Evolutionary conservation across 2,113 vertebrate species (phyloP).

Genomic region (Neodon shergylaensis): DNA sequence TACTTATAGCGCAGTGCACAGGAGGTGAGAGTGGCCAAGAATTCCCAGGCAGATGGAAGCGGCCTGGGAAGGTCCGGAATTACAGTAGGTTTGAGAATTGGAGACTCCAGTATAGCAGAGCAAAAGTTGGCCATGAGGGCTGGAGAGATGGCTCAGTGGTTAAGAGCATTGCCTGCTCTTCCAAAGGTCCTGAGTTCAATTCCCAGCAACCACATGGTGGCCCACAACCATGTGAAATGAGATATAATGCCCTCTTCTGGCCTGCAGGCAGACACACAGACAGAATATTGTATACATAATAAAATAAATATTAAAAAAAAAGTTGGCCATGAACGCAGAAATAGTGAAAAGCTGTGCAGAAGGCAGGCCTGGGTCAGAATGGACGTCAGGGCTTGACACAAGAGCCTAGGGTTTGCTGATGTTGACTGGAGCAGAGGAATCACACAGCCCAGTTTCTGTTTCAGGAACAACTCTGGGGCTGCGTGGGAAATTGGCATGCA

Average conservation of each 20-base stretch:
- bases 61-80: not conserved
- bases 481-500: not conserved
- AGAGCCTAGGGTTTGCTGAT: not conserved
- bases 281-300: too few relatives aligned
- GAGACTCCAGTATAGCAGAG: not conserved
- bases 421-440: not conserved
- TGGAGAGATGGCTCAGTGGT: too few relatives aligned
- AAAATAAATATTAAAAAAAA: not conserved
- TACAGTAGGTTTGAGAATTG: not conserved
- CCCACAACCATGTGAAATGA: too few relatives aligned
- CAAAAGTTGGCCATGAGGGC: not conserved
- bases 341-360: not conserved
- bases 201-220: too few relatives aligned
- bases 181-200: too few relatives aligned
- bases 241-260: too few relatives aligned
- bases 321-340: not conserved
- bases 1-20: not conserved
- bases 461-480: not conserved
- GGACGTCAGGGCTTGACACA: not conserved
- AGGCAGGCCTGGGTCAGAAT: not conserved
- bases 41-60: not conserved
- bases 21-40: not conserved
- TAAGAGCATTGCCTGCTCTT: too few relatives aligned
- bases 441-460: not conserved
- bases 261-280: too few relatives aligned